Base-by-base conservation (phyloP, 2,113 vertebrate species). In the Centropus unirufus region DNA sequence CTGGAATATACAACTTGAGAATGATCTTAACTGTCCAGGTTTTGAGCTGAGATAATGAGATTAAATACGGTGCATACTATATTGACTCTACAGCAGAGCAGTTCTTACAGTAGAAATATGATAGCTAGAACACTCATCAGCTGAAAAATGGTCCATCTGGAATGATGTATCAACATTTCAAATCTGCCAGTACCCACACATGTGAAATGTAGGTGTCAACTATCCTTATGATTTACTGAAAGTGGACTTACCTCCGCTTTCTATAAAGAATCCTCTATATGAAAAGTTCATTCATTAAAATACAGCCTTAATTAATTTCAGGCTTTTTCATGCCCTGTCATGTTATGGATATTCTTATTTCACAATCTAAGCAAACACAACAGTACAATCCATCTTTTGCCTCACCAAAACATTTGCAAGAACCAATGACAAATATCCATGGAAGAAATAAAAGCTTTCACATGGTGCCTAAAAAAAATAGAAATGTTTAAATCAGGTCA, bases 281-380 rank as follows among this genome's bases (percentile, higher is more conserved):
- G 68, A 78, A 83, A 96, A 94, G 80, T 18, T 59, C 51, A 67
- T 59, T 64, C 96, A 95, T 63, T 94, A 66, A 94, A 96, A 77
- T 34, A 66, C 83, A 96, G 78, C 16, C 46, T 54, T 93, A 96
- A 96, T 82, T 93, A 57, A 82, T 87, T 67, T 75, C 67, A 81
- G 68, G 47, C 83, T 93, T 87, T 75, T 96, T 95, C 94, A 87
- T 96, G 78, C 69, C 91, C 51, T 55, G 58, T 89, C 95, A 83
- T 89, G 91, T 95, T 96, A 88, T 14, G 32, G 63, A 49, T 85
- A 81, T 87, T 93, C 85, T 79, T 91, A 83, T 97, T 97, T 96
- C 95, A 92, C 93, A 96, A 95, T 92, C 66, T 58, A 75, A 87
- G 34, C 47, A 84, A 96, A 91, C 83, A 96, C 96, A 98, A 96